Evolutionary conservation across 2,113 vertebrate species (phyloP), one percentile per base, ranked within the genome.

Genomic region (Sorex fumeus): DNA sequence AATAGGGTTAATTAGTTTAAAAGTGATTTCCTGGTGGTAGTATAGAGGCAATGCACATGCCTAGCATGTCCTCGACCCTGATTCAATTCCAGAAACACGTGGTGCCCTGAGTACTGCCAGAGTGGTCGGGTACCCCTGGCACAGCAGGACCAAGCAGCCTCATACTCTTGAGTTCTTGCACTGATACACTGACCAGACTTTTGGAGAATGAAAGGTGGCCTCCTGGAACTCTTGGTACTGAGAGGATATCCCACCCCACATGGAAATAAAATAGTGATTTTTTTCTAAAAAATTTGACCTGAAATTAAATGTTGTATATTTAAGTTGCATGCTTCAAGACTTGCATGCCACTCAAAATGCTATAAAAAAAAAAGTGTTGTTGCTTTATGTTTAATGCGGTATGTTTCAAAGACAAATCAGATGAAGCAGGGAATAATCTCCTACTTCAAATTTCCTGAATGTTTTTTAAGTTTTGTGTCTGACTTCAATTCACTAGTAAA

Each of bases 241-340:
- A 12, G 53, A 53, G 12, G 19, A 2, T 4, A 60, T 4, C 57
- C 21, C 19, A 60, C 21, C 57, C 16, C 57, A 60, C 23, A 66
- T 30, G 28, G 10, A 66, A 50, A 50, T 50, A 50, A 66, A 66
- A 74, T 67, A 76, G 13, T 79, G 30, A 45, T 19, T 27, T 50
- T 81, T 50, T 70, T 10, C 64, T 93, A 89, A 76, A 83, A 74
- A 85, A 45, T 91, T 76, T 84, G n/a, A 92, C 23, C 47, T 3
- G 2, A 21, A 72, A 57, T 74, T 72, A 19, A 69, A 92, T n/a
- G 57, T 71, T 30, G 50, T 43, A 45, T 34, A 8, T 8, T 36
- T 43, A 30, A 27, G 2, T 21, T 80, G n/a, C 3, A 75, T 1
- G 16, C 83, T 80, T 92, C 23, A 76, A 77, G 4, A 40, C 23